Base-by-base conservation (phyloP, 2,888 invertebrate species). In the Chironomus riparius region DNA sequence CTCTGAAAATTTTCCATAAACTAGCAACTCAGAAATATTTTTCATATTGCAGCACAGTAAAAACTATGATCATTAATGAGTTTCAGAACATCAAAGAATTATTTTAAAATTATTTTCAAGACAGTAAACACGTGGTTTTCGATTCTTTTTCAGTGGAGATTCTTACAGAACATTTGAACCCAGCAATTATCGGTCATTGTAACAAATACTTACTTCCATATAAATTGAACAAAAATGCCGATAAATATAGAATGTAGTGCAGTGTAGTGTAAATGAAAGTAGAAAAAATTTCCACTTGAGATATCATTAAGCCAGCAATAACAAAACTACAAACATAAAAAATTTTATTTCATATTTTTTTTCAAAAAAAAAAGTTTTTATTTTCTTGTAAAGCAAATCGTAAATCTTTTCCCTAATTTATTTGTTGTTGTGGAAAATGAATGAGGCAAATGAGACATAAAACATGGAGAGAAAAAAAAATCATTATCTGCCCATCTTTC, bases 151-250 rank as follows among this genome's bases (percentile, higher is more conserved):
- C n/a, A 38, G 38, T 38, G 38, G 38, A 10, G 38, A 7, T 38
- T 38, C 38, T 38, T 38, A 38, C 38, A 38, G 38, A 18, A 56
- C 18, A 18, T n/a, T 56, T 18, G 56, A 56, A 56, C 56, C 7
- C 56, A 18, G 38, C 68, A 50, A 70, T 70, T 50, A 70, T 70
- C 50, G 70, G 70, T 70, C 70, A 70, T 70, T 70, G 70, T 70
- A 70, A 70, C 70, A 69, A 38, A 38, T 38, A 38, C 10, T 38
- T 38, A 1, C 38, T 38, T 38, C 38, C 38, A 56, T 56, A 56
- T 56, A 56, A 56, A 56, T 18, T 18, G 15, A 56, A 38, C 3
- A 38, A 10, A 38, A 38, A 38, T 56, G n/a, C 50, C 18, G 56
- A 56, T 56, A 56, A 56, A 56, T 15, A 56, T 56, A 56, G 56